Conservation (phyloP, 2,113 vertebrate species). For the Hemichromis elongatus region DNA sequence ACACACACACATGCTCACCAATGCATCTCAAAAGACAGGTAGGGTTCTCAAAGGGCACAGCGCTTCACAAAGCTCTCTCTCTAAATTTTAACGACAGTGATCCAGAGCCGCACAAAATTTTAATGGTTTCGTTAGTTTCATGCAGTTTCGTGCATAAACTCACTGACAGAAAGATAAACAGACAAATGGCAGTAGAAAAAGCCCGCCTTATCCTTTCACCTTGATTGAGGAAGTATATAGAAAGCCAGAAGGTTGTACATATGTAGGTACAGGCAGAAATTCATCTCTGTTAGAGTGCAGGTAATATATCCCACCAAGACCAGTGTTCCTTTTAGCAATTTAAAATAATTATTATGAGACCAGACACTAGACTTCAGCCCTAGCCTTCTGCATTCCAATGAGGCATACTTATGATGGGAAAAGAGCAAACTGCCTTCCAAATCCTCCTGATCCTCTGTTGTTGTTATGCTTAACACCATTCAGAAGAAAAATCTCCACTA, state of each 20-base stretch:
- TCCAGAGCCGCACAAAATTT: not conserved
- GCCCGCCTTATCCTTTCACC: not conserved
- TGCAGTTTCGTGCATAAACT: not conserved
- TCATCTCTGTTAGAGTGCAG: conserved; percentile 87
- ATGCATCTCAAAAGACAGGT: conserved; percentile 1
- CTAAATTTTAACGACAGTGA: not conserved
- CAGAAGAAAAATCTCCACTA: not conserved
- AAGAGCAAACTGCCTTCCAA: not conserved
- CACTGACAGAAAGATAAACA: not conserved
- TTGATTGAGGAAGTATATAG: not conserved
- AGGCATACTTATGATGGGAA: conserved; percentile 52
- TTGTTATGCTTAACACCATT: not conserved
- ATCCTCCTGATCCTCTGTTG: not conserved
- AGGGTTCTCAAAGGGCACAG: not conserved
- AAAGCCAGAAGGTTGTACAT: conserved; percentile 16
- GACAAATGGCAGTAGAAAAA: not conserved
- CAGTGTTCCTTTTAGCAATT: conserved; percentile 91
- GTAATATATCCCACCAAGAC: conserved; percentile 96
- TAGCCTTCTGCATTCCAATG: conserved; percentile 90
- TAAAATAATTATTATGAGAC: conserved; percentile 98
- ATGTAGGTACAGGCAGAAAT: conserved; percentile 81
- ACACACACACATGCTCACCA: not conserved
- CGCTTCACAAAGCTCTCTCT: not conserved
- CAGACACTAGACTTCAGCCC: conserved; percentile 89
- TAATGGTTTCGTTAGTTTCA: not conserved